A percentile compares a stretch with the other conserved stretches of the same genome.
Conservation (phyloP, 2,797 vertebrate species). For the Macrochelys suwanniensis region DNA sequence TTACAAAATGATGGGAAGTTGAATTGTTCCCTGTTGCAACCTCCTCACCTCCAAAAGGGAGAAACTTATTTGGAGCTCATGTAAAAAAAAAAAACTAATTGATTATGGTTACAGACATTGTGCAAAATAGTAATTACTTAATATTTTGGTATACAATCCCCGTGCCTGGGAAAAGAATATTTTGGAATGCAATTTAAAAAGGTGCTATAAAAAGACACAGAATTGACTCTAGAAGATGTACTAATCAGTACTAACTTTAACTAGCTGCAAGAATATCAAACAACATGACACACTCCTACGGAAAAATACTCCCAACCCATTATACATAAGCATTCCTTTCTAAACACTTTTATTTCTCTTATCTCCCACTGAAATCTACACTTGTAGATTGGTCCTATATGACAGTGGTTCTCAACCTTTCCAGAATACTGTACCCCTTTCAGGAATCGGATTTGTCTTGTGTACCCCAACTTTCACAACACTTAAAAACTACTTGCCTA, state of each 20-base stretch:
- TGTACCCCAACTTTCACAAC: no score
- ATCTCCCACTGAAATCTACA: not conserved
- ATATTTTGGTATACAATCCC: not conserved
- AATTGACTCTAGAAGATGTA: not conserved
- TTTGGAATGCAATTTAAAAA: constrained; percentile 15
- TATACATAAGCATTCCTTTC: not conserved
- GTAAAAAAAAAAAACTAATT: not conserved
- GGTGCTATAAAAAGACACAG: not conserved
- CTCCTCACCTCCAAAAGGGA: constrained; percentile 27
- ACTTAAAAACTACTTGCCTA: no score
- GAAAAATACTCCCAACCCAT: not conserved
- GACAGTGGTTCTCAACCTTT: no score
- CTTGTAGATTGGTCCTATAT: not conserved
- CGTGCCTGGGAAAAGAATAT: not conserved
- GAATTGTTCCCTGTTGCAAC: constrained; percentile 28
- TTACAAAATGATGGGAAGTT: constrained; percentile 28
- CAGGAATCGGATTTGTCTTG: no score
- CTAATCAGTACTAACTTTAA: not conserved
- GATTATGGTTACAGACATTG: not conserved
- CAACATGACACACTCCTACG: not conserved
- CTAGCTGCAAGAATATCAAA: not conserved
- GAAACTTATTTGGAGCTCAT: constrained; percentile 18
- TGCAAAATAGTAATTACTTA: not conserved
- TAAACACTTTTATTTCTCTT: not conserved
- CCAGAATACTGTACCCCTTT: no score